Conservation (phyloP, 2,888 invertebrate species). For the Saturnia pavonia region DNA sequence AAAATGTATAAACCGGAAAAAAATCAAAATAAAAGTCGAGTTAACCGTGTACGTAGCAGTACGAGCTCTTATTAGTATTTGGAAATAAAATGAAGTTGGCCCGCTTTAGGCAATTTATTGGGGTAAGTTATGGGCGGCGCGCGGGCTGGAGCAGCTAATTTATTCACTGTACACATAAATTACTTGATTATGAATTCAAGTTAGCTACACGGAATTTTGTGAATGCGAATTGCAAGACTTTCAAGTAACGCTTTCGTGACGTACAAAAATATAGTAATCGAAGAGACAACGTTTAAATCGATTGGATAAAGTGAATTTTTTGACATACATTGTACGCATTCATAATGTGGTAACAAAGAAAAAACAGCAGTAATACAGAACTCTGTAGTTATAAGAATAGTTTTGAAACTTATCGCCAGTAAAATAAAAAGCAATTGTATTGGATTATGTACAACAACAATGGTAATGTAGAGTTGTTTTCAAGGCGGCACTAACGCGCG, state of each 20-base stretch:
- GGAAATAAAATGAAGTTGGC: conserved; percentile 81
- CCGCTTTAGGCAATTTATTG: conserved; percentile 81
- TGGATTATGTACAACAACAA: conserved; percentile 76
- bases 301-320: not conserved
- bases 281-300: not conserved
- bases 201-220: conserved; percentile 79
- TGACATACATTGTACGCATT: not conserved
- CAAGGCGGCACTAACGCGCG: conserved; percentile 75
- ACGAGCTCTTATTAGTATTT: conserved; percentile 79
- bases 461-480: conserved; percentile 76
- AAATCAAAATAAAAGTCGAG: conserved; percentile 59
- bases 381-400: conserved; percentile 40
- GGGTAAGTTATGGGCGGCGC: conserved; percentile 81
- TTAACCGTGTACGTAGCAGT: conserved; percentile 64
- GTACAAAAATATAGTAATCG: conserved; percentile 74
- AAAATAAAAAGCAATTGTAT: conserved; percentile 76
- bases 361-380: not conserved
- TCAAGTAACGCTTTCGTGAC: conserved; percentile 67
- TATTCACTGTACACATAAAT: conserved; percentile 83
- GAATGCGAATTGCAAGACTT: conserved; percentile 65
- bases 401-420: conserved; percentile 62
- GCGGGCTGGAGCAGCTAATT: conserved; percentile 79
- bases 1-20: conserved; percentile 54
- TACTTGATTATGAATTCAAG: conserved; percentile 82
- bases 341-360: not conserved